Base-by-base conservation (phyloP, 2,113 vertebrate species). In the Syngnathus scovelli region DNA sequence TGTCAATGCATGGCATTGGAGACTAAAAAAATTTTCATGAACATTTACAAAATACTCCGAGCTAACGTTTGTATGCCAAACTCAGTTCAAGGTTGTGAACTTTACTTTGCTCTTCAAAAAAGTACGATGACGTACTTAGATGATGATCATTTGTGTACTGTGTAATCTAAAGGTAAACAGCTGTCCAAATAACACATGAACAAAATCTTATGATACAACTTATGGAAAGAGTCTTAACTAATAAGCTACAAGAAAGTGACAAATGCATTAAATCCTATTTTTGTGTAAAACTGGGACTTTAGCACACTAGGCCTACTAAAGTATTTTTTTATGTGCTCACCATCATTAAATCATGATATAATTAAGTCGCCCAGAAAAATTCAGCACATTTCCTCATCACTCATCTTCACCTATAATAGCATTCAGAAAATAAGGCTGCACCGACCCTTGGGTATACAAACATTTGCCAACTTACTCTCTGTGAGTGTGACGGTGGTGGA, bases 401-500 rank as follows among this genome's bases (percentile, higher is more conserved):
- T 51, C 18, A 52, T 48, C 15, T 48, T 6, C 44, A 48, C 15
- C 5, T 15, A 16, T 5, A 16, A 6, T 18, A 48, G 48, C 18
- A 9, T 8, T n/a, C 49, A 51, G 49, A 19, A 51, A n/a, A 51
- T 51, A n/a, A 51, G 49, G 19, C 49, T 51, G 49, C 49, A 51
- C 6, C 6, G 18, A 19, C 19, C 49, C 52, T 13, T 64, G 58
- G 1, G 36, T 19, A 19, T 15, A 67, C 7, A 18, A 67, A 78
- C 74, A 72, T 74, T 2, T 1, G 16, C 6, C 12, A 15, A 83
- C 88, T 95, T 92, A 98, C 96, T 93, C 85, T 98, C 95, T 19
- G 94, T 89, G 68, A 98, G 90, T 11, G 94, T 94, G 83, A 95
- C 95, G 0, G 93, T 93, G 82, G 92, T 79, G 16, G 94, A 75